A percentile compares a stretch with the other conserved stretches of the same genome.
These are phyloP conservation scores for Cryptus armator DNA, from an alignment of 2,888 invertebrate genomes.

Conservation along the genomic window DNA sequence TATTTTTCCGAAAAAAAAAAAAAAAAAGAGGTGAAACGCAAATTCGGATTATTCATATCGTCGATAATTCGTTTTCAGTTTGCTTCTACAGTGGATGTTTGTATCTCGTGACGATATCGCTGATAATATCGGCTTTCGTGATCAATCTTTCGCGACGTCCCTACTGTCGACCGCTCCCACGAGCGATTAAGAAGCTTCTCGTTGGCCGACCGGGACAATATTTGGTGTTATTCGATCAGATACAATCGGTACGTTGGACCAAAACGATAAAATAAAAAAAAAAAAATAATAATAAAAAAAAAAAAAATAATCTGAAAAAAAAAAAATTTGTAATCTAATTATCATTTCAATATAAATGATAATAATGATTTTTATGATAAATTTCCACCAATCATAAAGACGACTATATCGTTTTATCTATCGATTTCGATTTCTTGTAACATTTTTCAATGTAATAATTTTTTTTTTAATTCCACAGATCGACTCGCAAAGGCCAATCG, in stretches of 20 bases:
- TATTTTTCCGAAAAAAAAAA: background rate
- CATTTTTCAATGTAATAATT: too few species aligned
- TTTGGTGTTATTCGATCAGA: conserved; percentile 84
- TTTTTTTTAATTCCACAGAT: conserved; percentile 70
- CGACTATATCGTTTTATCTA: too few species aligned
- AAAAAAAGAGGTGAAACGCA: background rate
- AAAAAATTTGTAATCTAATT: too few species aligned
- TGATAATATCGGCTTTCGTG: conserved; percentile 86
- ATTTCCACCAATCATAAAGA: too few species aligned
- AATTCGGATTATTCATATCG: background rate
- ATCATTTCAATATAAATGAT: too few species aligned
- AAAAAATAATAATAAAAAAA: too few species aligned
- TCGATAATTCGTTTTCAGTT: conserved; percentile 83
- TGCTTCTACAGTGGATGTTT: conserved; percentile 87
- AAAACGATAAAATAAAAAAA: conserved; percentile 19
- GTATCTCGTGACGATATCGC: conserved; percentile 86
- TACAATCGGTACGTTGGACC: conserved; percentile 83
- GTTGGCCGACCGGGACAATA: conserved; percentile 84
- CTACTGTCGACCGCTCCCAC: conserved; percentile 85
- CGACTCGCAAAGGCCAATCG: conserved; percentile 75
- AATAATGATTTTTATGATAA: too few species aligned
- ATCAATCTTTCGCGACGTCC: conserved; percentile 86
- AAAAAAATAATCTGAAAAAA: too few species aligned
- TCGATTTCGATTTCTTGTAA: background rate
- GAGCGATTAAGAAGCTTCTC: conserved; percentile 85